These are phyloP conservation scores for Albula glossodonta DNA, from an alignment of 2,113 vertebrate species.

Conservation along the genomic window DNA sequence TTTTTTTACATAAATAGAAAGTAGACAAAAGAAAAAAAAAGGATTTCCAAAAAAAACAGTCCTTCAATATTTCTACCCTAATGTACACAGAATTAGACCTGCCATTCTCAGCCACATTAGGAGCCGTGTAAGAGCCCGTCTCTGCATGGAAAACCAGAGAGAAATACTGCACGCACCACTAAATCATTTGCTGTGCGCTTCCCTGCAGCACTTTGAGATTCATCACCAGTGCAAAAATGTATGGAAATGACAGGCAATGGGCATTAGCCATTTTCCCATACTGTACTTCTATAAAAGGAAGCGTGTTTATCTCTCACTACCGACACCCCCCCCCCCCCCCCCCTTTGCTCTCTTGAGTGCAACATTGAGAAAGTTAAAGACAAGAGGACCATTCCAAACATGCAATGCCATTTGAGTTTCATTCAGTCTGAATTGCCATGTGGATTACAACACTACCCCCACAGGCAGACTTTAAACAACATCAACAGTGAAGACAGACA, in stretches of 20 bases:
- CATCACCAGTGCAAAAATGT: conserved; percentile 71
- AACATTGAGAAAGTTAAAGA: background rate
- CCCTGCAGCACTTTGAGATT: conserved; percentile 66
- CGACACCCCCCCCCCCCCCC: background rate
- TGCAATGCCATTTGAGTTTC: background rate
- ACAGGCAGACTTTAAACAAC: conserved; percentile 39
- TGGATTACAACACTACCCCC: background rate
- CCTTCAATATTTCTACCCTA: background rate
- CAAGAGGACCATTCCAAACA: background rate
- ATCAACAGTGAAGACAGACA: too few species aligned
- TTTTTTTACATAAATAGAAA: background rate
- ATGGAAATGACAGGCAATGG: conserved; percentile 75
- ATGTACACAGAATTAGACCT: background rate
- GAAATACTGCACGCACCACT: background rate
- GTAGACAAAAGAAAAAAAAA: background rate
- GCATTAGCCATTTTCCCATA: conserved; percentile 65
- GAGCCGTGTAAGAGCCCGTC: background rate
- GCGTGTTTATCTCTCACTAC: conserved; percentile 41
- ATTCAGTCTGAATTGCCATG: background rate
- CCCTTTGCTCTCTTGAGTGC: background rate
- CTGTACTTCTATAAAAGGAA: conserved; percentile 72
- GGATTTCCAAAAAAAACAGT: background rate
- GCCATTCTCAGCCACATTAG: background rate
- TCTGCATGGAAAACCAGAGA: background rate
- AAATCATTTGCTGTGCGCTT: conserved; percentile 47